phyloP scores from a whole-genome alignment of 2,888 invertebrate genomes.

The Tenthredo amoena region DNA sequence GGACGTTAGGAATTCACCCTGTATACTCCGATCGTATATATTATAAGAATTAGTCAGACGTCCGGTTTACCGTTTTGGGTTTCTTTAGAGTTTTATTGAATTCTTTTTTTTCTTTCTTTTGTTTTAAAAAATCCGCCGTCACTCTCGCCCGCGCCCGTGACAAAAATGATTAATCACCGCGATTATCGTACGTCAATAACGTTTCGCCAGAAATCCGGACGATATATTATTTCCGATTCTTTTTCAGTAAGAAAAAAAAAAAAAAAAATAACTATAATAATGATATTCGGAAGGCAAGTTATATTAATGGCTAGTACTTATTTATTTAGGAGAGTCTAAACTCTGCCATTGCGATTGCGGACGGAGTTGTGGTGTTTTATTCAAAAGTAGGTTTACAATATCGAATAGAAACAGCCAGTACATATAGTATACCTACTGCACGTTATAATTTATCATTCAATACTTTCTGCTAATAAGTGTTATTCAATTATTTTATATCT shows the following conservation, averaged over 20 bases:
- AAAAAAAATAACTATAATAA: too few relatives aligned
- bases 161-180: background rate
- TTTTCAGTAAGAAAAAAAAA: too few relatives aligned
- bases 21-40: too few relatives aligned
- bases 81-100: background rate
- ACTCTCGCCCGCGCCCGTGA: background rate
- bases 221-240: background rate
- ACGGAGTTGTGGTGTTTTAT: background rate
- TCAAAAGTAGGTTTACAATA: background rate
- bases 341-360: too few relatives aligned
- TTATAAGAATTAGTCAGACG: background rate
- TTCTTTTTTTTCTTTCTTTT: background rate
- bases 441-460: too few relatives aligned
- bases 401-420: background rate
- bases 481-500: too few relatives aligned
- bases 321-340: slow-evolving; percentile 8
- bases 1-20: too few relatives aligned
- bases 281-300: too few relatives aligned
- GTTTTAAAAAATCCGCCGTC: background rate
- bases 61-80: background rate
- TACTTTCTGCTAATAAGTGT: too few relatives aligned
- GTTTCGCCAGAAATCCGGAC: background rate
- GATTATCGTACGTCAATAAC: background rate
- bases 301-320: background rate
- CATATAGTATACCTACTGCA: background rate